Conservation (phyloP, 2,888 invertebrate species). For the Neocrepidodera transversa region DNA sequence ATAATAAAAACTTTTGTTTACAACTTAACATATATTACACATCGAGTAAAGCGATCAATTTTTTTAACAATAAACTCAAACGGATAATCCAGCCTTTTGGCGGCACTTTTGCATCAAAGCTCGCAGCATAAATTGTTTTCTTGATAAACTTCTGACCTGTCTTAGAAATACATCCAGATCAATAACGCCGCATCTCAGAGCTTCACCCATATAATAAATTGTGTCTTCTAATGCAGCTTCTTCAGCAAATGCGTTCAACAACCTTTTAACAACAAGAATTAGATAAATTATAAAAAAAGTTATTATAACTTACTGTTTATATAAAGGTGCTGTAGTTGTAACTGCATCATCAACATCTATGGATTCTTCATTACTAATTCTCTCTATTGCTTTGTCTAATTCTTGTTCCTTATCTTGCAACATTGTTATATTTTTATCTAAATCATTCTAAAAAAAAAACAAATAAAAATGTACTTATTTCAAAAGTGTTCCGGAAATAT, state of each 20-base stretch:
- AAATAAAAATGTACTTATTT: not conserved
- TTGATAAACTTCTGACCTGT: conserved; percentile 92
- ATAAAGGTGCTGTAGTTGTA: conserved; percentile 93
- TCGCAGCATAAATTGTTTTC: conserved; percentile 94
- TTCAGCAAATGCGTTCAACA: conserved; percentile 93
- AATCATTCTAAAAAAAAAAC: conserved; percentile 66
- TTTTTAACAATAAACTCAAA: conserved; percentile 56
- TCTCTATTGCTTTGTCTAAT: conserved; percentile 79
- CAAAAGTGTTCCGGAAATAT: no score
- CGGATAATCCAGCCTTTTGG: conserved; percentile 87
- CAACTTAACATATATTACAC: conserved; percentile 34
- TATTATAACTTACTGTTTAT: conserved; percentile 79
- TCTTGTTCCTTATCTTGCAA: conserved; percentile 89
- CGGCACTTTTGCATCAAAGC: conserved; percentile 97
- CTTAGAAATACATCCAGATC: conserved; percentile 96
- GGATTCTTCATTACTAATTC: conserved; percentile 78
- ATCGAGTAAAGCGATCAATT: conserved; percentile 26
- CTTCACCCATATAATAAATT: conserved; percentile 97
- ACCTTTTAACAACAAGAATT: conserved; percentile 60
- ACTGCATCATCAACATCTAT: conserved; percentile 97
- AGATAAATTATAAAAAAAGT: not conserved
- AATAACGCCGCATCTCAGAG: conserved; percentile 88
- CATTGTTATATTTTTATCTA: conserved; percentile 83
- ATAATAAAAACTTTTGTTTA: conserved; percentile 1
- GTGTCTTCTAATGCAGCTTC: conserved; percentile 98